phyloP scores from a whole-genome alignment of 2,113 vertebrate genomes.

The Crotalus tigris region DNA sequence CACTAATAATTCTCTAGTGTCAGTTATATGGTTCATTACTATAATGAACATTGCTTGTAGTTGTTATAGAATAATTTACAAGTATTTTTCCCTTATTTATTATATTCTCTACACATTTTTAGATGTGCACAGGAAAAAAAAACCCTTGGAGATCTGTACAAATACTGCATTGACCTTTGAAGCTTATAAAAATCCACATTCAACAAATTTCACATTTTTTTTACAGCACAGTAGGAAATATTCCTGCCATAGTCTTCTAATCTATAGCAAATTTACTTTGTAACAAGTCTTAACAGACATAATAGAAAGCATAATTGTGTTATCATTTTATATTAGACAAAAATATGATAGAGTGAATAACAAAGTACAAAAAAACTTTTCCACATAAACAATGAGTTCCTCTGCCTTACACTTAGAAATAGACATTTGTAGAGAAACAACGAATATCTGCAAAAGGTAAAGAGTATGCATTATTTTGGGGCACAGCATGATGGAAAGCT shows the following conservation, averaged over 20 bases:
- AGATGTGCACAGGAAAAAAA: constrained; percentile 12
- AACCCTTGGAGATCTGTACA: constrained; percentile 14
- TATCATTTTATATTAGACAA: constrained; percentile 19
- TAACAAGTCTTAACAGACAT: constrained; percentile 22
- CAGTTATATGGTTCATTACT: neutral
- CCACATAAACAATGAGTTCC: constrained; percentile 45
- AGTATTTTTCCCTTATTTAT: constrained; percentile 18
- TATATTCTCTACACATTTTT: constrained; percentile 6
- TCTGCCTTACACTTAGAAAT: constrained; percentile 52
- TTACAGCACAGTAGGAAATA: neutral
- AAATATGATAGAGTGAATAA: neutral
- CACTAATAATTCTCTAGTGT: neutral
- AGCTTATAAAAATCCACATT: neutral
- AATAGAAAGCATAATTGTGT: constrained; percentile 42
- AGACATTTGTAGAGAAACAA: constrained; percentile 38
- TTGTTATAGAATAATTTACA: neutral
- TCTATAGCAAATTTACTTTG: neutral
- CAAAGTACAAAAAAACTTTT: constrained; percentile 23
- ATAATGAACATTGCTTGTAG: neutral
- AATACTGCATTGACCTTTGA: constrained; percentile 28
- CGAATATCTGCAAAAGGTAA: constrained; percentile 58
- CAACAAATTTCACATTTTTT: neutral
- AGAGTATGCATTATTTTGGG: constrained; percentile 45
- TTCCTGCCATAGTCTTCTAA: neutral
- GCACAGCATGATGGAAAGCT: constrained; percentile 39